Percentiles rank a stretch among this genome's conserved stretches.
These are phyloP conservation scores for Oophaga sylvatica DNA, from an alignment of 2,797 vertebrate species.

Conservation along the genomic window DNA sequence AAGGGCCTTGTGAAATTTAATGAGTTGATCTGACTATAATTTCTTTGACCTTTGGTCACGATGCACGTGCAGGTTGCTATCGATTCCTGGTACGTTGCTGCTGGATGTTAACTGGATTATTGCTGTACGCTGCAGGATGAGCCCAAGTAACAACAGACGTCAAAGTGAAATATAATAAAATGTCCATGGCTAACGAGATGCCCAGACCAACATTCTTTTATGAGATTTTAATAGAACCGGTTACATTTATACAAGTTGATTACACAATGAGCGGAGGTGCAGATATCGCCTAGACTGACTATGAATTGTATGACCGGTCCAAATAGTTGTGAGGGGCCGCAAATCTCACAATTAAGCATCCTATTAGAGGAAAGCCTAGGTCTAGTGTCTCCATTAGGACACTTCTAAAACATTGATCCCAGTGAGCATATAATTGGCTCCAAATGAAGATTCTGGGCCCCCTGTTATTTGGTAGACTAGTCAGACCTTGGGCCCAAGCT, in stretches of 20 bases:
- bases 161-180: conserved; percentile 33
- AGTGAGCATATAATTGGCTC: no score
- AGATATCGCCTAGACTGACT: neutral
- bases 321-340: no score
- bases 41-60: conserved; percentile 36
- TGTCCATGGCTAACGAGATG: neutral
- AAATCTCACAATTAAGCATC: no score
- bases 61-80: neutral
- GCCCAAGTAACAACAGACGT: conserved; percentile 18
- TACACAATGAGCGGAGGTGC: neutral
- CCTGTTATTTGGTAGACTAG: no score
- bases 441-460: no score
- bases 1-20: conserved; percentile 14
- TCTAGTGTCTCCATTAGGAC: no score
- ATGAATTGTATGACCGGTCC: no score
- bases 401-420: no score
- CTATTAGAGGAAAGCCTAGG: no score
- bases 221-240: neutral
- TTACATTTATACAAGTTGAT: conserved; percentile 4
- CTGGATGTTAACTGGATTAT: conserved; percentile 21
- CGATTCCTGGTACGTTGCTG: neutral
- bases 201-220: neutral
- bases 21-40: conserved; percentile 14
- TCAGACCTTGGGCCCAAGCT: no score
- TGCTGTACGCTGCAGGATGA: neutral